Base-by-base conservation (phyloP, 2,888 invertebrate species). In the Lasioglossum marginatum region DNA sequence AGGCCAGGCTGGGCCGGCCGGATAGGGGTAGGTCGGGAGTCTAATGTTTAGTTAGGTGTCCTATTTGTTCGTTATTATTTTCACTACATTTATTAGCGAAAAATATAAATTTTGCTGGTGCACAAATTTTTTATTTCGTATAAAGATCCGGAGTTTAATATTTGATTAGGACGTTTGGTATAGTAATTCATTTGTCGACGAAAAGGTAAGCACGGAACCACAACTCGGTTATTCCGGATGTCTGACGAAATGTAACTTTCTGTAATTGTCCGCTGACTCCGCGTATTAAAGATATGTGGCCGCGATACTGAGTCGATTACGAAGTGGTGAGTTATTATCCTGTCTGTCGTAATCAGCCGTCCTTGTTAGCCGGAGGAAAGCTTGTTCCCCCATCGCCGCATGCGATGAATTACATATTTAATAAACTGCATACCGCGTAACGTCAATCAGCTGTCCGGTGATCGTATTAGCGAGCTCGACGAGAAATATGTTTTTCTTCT, bases 191-290 rank as follows among this genome's bases (percentile, higher is more conserved):
- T 27, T 27, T 27, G 27, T 8, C 31, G 6, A 63, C 1, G 63
- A 8, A 14, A 31, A 16, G 63, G 63, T 31, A 63, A 75, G 85
- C 57, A 37, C 76, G 78, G 72, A 83, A 83, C 52, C 37, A 27
- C 43, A 19, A 73, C 37, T 48, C 43, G 74, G 75, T 82, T 85
- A 71, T 84, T 85, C 85, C 87, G 83, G 86, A 79, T 83, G 77
- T 86, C 86, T 90, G 90, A 88, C 79, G 92, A 91, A 91, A 92
- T 74, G 77, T 79, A 78, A 81, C 70, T 89, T 90, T 90, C 82
- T 76, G 86, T 83, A 91, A 91, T 78, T 78, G 14, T 70, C n/a
- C 31, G 70, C 52, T 71, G 63, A 66, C 79, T 77, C 82, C 73
- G 76, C 80, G 83, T 89, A 85, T 90, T 88, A 89, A 83, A 87